These are phyloP conservation scores for Ochlodes sylvanus DNA, from an alignment of 2,888 invertebrate genomes.

Conservation along the genomic window DNA sequence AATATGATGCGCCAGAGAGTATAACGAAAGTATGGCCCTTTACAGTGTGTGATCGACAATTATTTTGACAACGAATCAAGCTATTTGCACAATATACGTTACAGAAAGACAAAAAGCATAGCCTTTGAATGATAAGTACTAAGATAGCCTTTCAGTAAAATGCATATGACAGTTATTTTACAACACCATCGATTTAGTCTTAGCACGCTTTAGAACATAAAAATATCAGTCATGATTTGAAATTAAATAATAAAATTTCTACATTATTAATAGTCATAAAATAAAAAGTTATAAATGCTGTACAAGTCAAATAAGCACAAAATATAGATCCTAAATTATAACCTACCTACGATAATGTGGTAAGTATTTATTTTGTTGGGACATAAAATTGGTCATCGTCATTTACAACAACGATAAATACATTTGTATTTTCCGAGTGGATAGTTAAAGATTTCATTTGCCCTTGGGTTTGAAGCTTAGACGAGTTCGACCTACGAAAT, in stretches of 20 bases:
- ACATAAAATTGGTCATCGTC: neutral
- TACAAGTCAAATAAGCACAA: conserved; percentile 26
- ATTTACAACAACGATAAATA: neutral
- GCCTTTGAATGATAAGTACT: conserved; percentile 48
- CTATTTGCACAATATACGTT: conserved; percentile 52
- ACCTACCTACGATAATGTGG: neutral
- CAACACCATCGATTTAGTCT: neutral
- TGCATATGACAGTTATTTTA: neutral
- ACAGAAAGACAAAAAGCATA: conserved; percentile 67
- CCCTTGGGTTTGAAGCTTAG: no score
- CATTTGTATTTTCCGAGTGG: neutral
- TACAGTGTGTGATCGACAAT: no score
- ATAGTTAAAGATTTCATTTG: no score
- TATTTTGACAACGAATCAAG: conserved; percentile 18
- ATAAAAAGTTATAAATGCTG: conserved; percentile 28
- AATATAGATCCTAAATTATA: neutral
- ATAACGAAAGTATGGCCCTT: no score
- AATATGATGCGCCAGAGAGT: no score
- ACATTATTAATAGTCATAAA: neutral
- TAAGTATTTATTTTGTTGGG: neutral
- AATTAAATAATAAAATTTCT: neutral
- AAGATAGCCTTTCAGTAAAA: neutral
- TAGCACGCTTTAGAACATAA: conserved; percentile 7
- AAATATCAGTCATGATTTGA: conserved; percentile 20
- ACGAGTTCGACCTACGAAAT: no score